Evolutionary conservation across 2,888 invertebrate species (phyloP).

Genomic region (Andrena haemorrhoa): DNA sequence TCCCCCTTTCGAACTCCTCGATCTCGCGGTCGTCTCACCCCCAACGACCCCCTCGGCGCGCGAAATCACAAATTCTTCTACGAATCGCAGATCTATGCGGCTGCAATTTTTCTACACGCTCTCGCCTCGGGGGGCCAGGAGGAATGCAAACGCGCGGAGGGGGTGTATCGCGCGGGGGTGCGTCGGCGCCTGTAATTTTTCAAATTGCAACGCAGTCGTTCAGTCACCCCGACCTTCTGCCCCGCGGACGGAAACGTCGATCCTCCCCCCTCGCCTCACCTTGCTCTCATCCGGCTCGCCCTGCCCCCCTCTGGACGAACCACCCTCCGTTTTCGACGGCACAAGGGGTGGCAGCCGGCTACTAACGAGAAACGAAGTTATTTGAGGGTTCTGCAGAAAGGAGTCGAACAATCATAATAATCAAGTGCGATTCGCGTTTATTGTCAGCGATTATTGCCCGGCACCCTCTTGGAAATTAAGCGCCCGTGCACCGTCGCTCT

Average conservation of each 20-base stretch:
- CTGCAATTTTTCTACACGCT: constrained; percentile 35
- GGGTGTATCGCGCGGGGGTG: constrained; percentile 63
- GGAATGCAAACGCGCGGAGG: constrained; percentile 43
- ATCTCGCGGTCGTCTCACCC: neutral
- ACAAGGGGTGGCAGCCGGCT: constrained; percentile 67
- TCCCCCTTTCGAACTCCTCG: neutral
- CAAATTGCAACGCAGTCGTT: constrained; percentile 74
- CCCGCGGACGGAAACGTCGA: constrained; percentile 76
- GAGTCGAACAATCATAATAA: constrained; percentile 82
- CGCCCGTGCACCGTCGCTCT: constrained; percentile 49
- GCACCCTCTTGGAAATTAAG: constrained; percentile 74
- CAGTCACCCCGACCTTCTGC: constrained; percentile 71
- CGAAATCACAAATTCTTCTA: constrained; percentile 16
- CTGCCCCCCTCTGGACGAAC: constrained; percentile 19
- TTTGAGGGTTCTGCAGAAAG: constrained; percentile 80
- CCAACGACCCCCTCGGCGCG: neutral
- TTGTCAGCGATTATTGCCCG: constrained; percentile 80
- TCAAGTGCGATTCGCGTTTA: constrained; percentile 82
- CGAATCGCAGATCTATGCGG: neutral
- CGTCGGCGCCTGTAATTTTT: constrained; percentile 78
- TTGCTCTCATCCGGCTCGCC: constrained; percentile 1
- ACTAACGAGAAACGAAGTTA: constrained; percentile 82
- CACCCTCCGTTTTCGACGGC: constrained; percentile 55
- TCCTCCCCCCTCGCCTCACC: constrained; percentile 56
- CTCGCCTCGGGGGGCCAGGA: constrained; percentile 42